These are phyloP conservation scores for Epinephelus lanceolatus DNA, from an alignment of 2,113 vertebrate genomes.

Conservation along the genomic window DNA sequence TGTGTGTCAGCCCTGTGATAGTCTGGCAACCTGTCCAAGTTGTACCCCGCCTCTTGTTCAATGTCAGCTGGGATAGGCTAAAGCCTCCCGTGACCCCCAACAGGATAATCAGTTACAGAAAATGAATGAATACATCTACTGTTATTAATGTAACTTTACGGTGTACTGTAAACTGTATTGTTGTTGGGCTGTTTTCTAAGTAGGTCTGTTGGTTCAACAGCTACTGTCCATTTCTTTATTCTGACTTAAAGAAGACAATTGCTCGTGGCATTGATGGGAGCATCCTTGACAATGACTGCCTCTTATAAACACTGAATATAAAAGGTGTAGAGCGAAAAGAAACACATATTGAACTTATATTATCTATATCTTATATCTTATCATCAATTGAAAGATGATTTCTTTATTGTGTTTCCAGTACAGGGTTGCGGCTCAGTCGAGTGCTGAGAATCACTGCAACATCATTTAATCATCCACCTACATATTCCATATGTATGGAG, in stretches of 20 bases:
- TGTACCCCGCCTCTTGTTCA: too few species aligned
- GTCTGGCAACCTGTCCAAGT: too few species aligned
- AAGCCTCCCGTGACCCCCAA: too few species aligned
- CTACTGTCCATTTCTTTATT: background rate
- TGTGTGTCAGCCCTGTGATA: too few species aligned
- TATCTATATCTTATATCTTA: background rate
- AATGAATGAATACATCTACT: too few species aligned
- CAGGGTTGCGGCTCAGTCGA: background rate
- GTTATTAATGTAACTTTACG: too few species aligned
- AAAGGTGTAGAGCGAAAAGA: background rate
- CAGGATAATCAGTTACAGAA: too few species aligned
- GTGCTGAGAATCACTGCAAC: slow-evolving; percentile 1
- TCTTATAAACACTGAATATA: background rate
- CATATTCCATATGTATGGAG: slow-evolving; percentile 19
- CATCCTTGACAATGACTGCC: background rate
- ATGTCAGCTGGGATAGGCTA: too few species aligned
- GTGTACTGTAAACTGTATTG: too few species aligned
- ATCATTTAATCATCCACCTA: slow-evolving; percentile 21
- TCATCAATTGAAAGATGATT: background rate
- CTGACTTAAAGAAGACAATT: background rate
- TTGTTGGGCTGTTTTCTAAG: too few species aligned
- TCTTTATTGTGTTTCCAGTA: background rate
- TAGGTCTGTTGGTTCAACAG: background rate
- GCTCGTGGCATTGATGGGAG: background rate
- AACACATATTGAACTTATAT: too few species aligned